Conservation (phyloP, 2,113 vertebrate genomes). For the Hippocampus zosterae region DNA sequence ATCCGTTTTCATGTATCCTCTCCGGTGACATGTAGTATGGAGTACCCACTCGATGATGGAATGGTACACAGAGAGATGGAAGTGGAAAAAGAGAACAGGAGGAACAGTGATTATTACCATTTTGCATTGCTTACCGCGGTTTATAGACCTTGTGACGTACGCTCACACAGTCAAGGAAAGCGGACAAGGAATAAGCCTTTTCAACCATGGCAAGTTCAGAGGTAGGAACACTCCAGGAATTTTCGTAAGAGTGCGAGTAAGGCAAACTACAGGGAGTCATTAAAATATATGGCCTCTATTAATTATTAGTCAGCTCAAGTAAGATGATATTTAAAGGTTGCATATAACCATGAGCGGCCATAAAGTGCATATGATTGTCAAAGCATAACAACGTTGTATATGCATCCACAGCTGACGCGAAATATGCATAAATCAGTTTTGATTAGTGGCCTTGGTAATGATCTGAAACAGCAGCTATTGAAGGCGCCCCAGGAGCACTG, state of each 20-base stretch:
- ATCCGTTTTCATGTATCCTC: conserved; percentile 97
- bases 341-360: conserved; percentile 18
- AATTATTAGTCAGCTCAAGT: conserved; percentile 17
- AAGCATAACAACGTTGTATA: conserved; percentile 28
- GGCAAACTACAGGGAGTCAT: background rate
- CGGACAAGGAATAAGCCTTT: conserved; percentile 18
- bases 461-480: conserved; percentile 61
- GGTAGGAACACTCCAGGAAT: conserved; percentile 10
- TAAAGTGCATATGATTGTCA: conserved; percentile 16
- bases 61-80: conserved; percentile 1
- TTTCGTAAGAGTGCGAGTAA: conserved; percentile 7
- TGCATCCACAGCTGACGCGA: conserved; percentile 29
- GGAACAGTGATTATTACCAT: conserved; percentile 38
- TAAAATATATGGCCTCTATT: conserved; percentile 11
- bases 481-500: conserved; percentile 38
- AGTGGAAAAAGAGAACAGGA: conserved; percentile 5
- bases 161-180: conserved; percentile 16
- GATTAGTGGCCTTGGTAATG: conserved; percentile 55
- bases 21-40: conserved; percentile 99
- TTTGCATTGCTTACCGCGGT: conserved; percentile 24
- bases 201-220: conserved; percentile 19
- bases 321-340: conserved; percentile 20
- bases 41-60: conserved; percentile 85
- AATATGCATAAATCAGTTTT: conserved; percentile 58
- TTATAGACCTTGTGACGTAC: conserved; percentile 37